These are phyloP conservation scores for Limonius californicus DNA, from an alignment of 1,140 invertebrate species.

Conservation along the genomic window DNA sequence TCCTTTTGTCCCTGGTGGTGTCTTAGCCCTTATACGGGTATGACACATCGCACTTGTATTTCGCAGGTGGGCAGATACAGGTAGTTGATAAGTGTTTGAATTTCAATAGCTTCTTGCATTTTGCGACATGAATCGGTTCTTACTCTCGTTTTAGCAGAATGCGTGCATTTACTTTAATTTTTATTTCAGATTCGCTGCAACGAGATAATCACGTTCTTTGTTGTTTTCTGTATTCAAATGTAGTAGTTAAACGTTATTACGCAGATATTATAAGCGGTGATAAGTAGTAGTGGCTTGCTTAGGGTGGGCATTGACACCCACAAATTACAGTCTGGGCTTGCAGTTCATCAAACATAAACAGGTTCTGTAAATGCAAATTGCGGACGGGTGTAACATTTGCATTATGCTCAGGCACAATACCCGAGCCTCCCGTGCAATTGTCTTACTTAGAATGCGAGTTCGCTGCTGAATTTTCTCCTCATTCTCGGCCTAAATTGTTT, in stretches of 20 bases:
- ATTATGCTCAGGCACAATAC: slow-evolving; percentile 7
- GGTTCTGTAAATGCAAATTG: slow-evolving; percentile 18
- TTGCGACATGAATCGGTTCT: too few species aligned
- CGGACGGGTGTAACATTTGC: slow-evolving; percentile 1
- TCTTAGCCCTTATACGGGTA: slow-evolving; percentile 5
- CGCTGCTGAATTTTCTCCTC: neutral
- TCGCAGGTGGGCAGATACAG: neutral
- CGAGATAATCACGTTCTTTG: neutral
- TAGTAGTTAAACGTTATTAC: neutral
- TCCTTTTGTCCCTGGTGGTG: neutral
- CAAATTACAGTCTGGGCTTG: slow-evolving; percentile 12
- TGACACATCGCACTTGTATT: neutral
- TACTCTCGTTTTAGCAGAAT: too few species aligned
- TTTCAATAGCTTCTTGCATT: too few species aligned
- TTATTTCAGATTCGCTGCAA: too few species aligned
- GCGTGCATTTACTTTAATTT: too few species aligned
- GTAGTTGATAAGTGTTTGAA: neutral
- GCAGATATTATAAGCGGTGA: neutral
- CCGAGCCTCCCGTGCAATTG: neutral
- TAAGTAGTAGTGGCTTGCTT: slow-evolving; percentile 10
- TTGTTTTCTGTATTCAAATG: neutral
- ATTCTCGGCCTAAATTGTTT: neutral
- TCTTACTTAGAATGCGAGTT: slow-evolving; percentile 5
- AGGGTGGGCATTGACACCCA: slow-evolving; percentile 17
- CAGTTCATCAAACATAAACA: slow-evolving; percentile 21